Evolutionary conservation across 2,113 vertebrate genomes (phyloP), one percentile per base, ranked within the genome.

Genomic region (Piliocolobus tephrosceles): DNA sequence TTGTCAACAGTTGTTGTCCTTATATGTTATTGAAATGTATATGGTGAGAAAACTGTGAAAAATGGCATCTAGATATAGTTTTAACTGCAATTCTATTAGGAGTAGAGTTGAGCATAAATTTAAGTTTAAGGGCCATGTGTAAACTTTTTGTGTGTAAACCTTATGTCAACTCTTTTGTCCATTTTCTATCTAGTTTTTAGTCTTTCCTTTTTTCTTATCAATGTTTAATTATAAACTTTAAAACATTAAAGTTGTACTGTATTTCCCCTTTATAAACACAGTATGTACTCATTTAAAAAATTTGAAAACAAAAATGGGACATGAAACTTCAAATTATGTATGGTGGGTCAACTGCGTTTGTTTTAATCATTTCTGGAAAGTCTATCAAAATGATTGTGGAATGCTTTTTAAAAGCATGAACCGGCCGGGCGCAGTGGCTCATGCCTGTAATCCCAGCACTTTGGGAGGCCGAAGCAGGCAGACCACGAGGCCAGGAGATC

Each of bases 211-310:
- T 72, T 43, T n/a, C 30, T 88, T 66, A 78, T 64, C 30, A 45
- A 64, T 79, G 43, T 79, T 70, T 82, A 87, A 87, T 88, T 90
- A 70, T 27, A 30, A 50, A 38, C 58, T 78, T 89, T 43, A 68
- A 87, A 83, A 86, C 87, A 73, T 35, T 52, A 9, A 81, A 64
- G 38, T 78, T 78, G 27, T 78, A 13, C 40, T 38, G 5, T 83
- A 38, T 88, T 47, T 87, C 47, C 43, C 30, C 18, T 3, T 32
- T 83, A 82, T 72, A 93, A 93, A 70, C 50, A 64, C 45, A 72
- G 20, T n/a, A 22, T 22, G 17, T 47, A n/a, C 55, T 94, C 52
- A 72, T 66, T 90, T 80, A 16, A 27, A 79, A 52, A 84, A 52
- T 61, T 23, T 92, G 40, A 55, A 93, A 78, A 45, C 47, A 90